These are phyloP conservation scores for Akabosia matsudoensis DNA, from an alignment of 1,140 invertebrate species.

Conservation along the genomic window DNA sequence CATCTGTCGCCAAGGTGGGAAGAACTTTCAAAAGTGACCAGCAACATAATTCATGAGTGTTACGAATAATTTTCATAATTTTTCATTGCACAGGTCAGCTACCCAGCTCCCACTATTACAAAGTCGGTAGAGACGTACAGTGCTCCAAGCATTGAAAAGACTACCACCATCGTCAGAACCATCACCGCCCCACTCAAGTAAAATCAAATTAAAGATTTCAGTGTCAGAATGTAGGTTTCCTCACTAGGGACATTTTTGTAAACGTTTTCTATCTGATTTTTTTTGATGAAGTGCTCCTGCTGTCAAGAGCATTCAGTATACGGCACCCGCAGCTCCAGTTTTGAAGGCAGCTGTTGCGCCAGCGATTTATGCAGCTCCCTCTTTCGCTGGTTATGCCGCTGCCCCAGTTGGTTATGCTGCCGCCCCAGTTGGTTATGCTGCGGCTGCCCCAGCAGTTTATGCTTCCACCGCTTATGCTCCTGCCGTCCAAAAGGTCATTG, in stretches of 20 bases:
- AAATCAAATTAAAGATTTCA: not conserved
- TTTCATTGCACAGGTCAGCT: slow-evolving; percentile 33
- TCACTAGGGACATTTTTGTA: not conserved
- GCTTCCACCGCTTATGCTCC: slow-evolving; percentile 27
- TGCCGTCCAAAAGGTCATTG: not conserved
- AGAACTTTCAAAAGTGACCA: no score
- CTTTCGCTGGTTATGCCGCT: not conserved
- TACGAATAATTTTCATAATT: no score
- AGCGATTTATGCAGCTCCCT: not conserved
- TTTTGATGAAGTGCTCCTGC: slow-evolving; percentile 8
- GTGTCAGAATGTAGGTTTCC: not conserved
- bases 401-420: slow-evolving; percentile 16
- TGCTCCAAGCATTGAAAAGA: slow-evolving; percentile 46
- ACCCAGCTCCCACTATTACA: slow-evolving; percentile 43
- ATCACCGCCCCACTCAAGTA: slow-evolving; percentile 21
- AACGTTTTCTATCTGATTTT: not conserved
- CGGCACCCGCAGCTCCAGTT: slow-evolving; percentile 33
- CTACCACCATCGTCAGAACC: slow-evolving; percentile 35
- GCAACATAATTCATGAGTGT: no score
- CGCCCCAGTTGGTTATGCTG: slow-evolving; percentile 30
- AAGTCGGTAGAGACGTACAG: slow-evolving; percentile 44
- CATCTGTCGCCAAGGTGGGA: slow-evolving; percentile 42
- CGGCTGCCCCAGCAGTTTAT: no score
- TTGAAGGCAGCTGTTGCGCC: not conserved
- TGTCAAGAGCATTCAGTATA: slow-evolving; percentile 29